Percentiles rank a stretch among this genome's conserved stretches.
These are phyloP conservation scores for Lasioglossum marginatum DNA, from an alignment of 2,888 invertebrate genomes.

Conservation along the genomic window DNA sequence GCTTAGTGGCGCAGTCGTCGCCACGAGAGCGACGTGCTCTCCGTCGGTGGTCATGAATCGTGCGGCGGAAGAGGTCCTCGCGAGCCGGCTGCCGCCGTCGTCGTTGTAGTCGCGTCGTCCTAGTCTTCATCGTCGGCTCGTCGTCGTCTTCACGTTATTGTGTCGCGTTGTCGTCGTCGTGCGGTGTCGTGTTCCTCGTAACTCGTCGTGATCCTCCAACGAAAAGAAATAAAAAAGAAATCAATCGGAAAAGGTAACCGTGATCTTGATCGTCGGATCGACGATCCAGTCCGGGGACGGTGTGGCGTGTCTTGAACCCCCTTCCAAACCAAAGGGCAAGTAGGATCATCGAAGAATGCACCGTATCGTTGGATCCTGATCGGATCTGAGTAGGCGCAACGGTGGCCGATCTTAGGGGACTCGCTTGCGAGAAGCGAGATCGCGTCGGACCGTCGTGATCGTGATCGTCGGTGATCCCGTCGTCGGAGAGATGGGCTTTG, in stretches of 20 bases:
- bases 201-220: not conserved
- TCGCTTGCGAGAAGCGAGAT: conserved; percentile 2
- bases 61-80: conserved; percentile 69
- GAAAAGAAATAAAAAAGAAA: not conserved
- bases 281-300: not conserved
- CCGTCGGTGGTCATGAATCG: conserved; percentile 68
- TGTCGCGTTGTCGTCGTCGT: not conserved
- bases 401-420: conserved; percentile 2
- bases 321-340: not conserved
- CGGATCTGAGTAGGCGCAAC: not conserved
- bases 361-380: not conserved
- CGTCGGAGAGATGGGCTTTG: conserved; percentile 49
- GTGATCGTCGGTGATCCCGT: not conserved
- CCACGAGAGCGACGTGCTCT: conserved; percentile 67
- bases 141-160: conserved; percentile 26
- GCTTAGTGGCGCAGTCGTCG: conserved; percentile 67
- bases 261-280: conserved; percentile 4
- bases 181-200: conserved; percentile 6
- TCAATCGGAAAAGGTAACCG: not conserved
- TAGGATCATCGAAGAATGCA: not conserved
- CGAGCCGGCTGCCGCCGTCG: conserved; percentile 62
- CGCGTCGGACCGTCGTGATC: not conserved
- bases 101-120: conserved; percentile 58
- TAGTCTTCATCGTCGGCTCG: conserved; percentile 47
- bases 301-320: not conserved